Evolutionary conservation across 2,888 invertebrate species (phyloP).

Genomic region (Aphodius granarius): DNA sequence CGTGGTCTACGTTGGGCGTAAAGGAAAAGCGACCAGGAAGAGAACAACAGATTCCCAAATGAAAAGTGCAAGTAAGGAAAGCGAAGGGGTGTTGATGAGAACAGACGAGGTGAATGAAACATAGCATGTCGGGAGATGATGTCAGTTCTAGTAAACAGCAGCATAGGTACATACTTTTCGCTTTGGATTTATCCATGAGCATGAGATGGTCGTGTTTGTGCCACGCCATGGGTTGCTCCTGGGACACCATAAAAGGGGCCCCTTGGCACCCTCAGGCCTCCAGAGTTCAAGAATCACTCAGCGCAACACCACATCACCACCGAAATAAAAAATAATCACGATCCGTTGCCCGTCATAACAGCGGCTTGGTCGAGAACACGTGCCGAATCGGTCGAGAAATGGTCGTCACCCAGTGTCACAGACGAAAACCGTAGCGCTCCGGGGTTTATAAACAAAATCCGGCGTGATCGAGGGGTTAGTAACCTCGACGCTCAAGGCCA

Average conservation of each 20-base stretch:
- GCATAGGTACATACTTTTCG: slow-evolving; percentile 63
- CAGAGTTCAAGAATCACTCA: slow-evolving; percentile 58
- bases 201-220: slow-evolving; percentile 75
- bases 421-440: slow-evolving; percentile 23
- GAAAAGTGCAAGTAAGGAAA: not conserved
- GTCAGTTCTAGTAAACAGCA: not conserved
- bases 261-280: slow-evolving; percentile 61
- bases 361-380: not conserved
- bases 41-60: not conserved
- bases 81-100: not conserved
- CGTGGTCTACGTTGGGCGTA: not conserved
- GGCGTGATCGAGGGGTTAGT: slow-evolving; percentile 54
- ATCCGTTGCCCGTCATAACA: slow-evolving; percentile 5
- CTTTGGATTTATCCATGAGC: slow-evolving; percentile 73
- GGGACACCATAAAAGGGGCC: slow-evolving; percentile 44
- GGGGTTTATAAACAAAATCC: slow-evolving; percentile 54
- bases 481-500: slow-evolving; percentile 53
- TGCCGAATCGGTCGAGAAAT: slow-evolving; percentile 4
- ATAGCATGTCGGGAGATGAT: not conserved
- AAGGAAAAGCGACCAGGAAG: not conserved
- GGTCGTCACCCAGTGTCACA: slow-evolving; percentile 21
- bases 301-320: slow-evolving; percentile 34
- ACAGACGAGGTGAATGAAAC: not conserved
- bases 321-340: slow-evolving; percentile 26
- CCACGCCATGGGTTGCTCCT: slow-evolving; percentile 68